Percentiles rank a stretch among this genome's conserved stretches.
phyloP scores from a whole-genome alignment of 1,140 invertebrate species.

The Drosophila ogumai region DNA sequence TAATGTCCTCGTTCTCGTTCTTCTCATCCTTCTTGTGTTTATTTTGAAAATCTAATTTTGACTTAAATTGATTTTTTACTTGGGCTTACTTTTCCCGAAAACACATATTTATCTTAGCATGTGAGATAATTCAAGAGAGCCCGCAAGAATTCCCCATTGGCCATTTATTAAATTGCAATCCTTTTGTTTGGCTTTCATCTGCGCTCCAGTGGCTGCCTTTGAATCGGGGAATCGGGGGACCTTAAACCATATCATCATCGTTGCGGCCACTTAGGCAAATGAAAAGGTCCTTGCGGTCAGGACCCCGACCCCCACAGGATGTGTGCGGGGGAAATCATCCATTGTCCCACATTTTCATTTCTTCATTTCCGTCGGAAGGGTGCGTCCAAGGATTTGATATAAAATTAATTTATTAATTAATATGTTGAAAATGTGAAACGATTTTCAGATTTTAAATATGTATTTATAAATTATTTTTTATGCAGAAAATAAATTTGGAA shows the following conservation, averaged over 20 bases:
- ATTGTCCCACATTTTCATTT: conserved; percentile 6
- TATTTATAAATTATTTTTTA: too few relatives aligned
- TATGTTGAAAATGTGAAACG: neutral
- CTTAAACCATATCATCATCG: conserved; percentile 27
- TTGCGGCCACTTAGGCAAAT: conserved; percentile 64
- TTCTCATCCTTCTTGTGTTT: conserved; percentile 55
- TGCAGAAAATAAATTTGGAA: too few relatives aligned
- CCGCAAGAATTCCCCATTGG: conserved; percentile 6
- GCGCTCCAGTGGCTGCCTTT: conserved; percentile 47
- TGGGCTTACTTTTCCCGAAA: neutral
- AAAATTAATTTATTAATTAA: conserved; percentile 29
- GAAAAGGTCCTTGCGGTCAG: conserved; percentile 42
- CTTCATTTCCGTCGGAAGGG: neutral
- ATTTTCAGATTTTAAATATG: too few relatives aligned
- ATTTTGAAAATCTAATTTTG: conserved; percentile 81
- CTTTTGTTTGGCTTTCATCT: conserved; percentile 37
- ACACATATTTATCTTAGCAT: conserved; percentile 5
- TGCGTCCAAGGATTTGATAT: neutral
- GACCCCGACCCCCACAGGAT: neutral
- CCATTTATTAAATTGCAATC: conserved; percentile 55
- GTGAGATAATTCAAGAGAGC: conserved; percentile 7
- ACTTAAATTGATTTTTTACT: conserved; percentile 76
- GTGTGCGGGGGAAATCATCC: neutral
- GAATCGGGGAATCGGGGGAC: neutral
- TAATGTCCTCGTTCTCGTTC: conserved; percentile 49